These are phyloP conservation scores for Pelusios castaneus DNA, from an alignment of 2,113 vertebrate genomes.

Conservation along the genomic window DNA sequence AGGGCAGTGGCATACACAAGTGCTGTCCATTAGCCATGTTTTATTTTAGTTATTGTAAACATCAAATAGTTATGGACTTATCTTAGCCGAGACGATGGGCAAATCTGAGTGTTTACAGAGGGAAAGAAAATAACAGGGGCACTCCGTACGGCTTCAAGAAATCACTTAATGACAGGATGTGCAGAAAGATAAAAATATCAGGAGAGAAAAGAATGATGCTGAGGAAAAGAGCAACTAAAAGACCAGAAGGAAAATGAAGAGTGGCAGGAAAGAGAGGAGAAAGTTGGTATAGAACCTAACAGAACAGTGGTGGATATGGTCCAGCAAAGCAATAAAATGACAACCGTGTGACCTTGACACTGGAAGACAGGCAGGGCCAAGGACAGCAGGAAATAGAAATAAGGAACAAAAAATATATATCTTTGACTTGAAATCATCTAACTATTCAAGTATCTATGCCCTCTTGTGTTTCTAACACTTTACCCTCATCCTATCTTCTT, in stretches of 20 bases:
- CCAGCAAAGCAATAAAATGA: not conserved
- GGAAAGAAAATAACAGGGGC: conserved; percentile 63
- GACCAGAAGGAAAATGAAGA: not conserved
- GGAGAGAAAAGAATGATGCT: conserved; percentile 48
- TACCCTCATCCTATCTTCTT: not conserved
- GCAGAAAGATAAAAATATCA: conserved; percentile 65
- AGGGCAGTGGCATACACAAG: conserved; percentile 30
- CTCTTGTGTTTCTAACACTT: not conserved
- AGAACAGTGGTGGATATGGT: not conserved
- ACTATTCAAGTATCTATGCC: not conserved
- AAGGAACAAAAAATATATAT: not conserved
- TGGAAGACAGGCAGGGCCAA: not conserved
- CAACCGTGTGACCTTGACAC: fast-evolving
- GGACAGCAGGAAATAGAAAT: fast-evolving
- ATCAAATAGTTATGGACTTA: conserved; percentile 37
- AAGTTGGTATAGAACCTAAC: not conserved
- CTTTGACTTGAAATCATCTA: not conserved
- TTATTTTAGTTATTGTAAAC: conserved; percentile 44
- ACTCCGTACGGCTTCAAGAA: conserved; percentile 45
- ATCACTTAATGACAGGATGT: conserved; percentile 60
- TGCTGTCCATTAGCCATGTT: not conserved
- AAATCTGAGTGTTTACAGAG: conserved; percentile 34
- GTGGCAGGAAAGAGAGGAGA: conserved; percentile 1
- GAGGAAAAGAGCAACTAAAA: conserved; percentile 33
- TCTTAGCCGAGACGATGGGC: conserved; percentile 28